Evolutionary conservation across 1,140 invertebrate genomes (phyloP), one percentile per base, ranked within the genome.

Genomic region (Drosophila ogumai): DNA sequence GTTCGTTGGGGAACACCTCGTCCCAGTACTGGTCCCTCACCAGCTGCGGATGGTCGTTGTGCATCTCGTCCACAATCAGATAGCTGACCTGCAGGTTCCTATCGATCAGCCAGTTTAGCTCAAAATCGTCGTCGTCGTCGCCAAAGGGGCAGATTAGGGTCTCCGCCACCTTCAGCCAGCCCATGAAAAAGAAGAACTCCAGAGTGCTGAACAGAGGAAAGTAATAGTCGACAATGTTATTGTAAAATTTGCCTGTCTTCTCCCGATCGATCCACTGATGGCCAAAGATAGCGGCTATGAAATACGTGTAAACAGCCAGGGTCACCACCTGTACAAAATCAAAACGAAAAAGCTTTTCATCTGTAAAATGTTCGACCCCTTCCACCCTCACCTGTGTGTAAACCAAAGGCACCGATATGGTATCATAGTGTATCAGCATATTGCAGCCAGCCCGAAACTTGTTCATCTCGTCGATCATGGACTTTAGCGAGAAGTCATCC

Each of bases 61-160:
- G 97, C 97, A 98, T 98, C 93, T 98, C 97, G 90, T 98, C 97
- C n/a, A 98, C 97, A 72, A 98, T 98, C 76, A 98, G 93, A 92
- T 98, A 98, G 15, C 96, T 96, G 8, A 98, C 96, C 93, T 97
- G 96, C 36, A 97, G 93, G 93, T 97, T 97, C 84, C 97, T 95
- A 87, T 98, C 97, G 46, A 98, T 96, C 78, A 98, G 95, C 97
- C 97, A 98, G 81, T 98, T 98, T 0, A 95, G 93, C 93, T 94
- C 94, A 63, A 94, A 94, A 75, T 94, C 93, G 79, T 98, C 97
- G 75, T 98, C 97, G 80, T 98, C 97, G 90, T 98, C 96, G 4
- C 97, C 97, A 90, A 98, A 98, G 0, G 96, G 96, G 93, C 97
- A 97, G 6, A 97, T 96, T 22, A 97, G 82, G 9, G 95, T 95